Base-by-base conservation (phyloP, 2,888 invertebrate species). In the Machimus rusticus region DNA sequence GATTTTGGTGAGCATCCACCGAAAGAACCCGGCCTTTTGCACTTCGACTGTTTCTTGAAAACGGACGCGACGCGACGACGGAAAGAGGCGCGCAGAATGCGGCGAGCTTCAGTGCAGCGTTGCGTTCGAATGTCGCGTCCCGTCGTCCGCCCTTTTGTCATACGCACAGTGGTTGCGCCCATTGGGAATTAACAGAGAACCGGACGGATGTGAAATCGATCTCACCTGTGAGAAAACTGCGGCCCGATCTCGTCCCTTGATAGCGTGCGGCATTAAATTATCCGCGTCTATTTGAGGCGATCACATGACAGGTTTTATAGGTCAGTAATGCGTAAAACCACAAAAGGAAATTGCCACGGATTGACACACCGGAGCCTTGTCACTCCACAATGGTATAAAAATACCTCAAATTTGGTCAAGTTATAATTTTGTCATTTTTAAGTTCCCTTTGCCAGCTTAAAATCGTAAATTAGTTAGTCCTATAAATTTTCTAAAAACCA, bases 141-240 rank as follows among this genome's bases (percentile, higher is more conserved):
- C 31, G 57, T 82, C 31, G 57, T 82, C 66, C 82, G 51, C 19
- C 76, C 43, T 78, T 82, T 82, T 82, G 82, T 82, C 39, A 66
- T 46, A 55, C 19, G 66, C 51, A 46, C 82, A 16, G 34, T 57
- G 82, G 55, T 82, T 82, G 37, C 34, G 57, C 9, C 57, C 57
- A 82, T 23, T 37, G 37, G 82, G 28, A 81, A 81, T 81, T 34
- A 82, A 82, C 82, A 82, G 57, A 82, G 37, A 82, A 86, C 86
- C 76, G 86, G 86, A 86, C 86, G 86, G 86, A 86, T 86, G 77
- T 86, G 86, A 86, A 86, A 86, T 77, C 51, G 76, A 86, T 86
- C 76, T 77, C 55, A 46, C 76, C 51, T 86, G 86, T 86, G 86
- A 86, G 86, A 86, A 86, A 86, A 86, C 51, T 55, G 57, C 16